Conservation (phyloP, 1,140 invertebrate species). For the Saxidomus purpurata region DNA sequence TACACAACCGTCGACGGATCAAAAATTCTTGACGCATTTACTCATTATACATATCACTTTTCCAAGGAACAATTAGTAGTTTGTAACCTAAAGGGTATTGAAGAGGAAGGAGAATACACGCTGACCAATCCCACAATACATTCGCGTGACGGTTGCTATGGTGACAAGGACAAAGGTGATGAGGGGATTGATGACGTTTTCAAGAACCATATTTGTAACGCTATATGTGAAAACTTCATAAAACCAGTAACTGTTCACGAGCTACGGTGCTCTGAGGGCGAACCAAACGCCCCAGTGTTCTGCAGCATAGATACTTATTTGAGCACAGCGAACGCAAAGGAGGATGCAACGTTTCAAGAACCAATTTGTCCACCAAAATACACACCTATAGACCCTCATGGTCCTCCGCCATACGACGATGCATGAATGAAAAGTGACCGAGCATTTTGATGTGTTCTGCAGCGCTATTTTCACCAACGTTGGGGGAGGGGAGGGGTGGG, state of each 20-base stretch:
- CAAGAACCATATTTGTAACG: conserved; percentile 55
- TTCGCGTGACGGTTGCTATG: conserved; percentile 37
- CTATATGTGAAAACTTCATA: conserved; percentile 41
- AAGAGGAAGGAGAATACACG: conserved; percentile 33
- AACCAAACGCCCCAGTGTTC: background rate
- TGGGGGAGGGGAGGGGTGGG: background rate
- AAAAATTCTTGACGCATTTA: conserved; percentile 43
- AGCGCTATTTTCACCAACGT: background rate
- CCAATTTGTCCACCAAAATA: background rate
- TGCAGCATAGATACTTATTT: background rate
- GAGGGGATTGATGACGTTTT: conserved; percentile 50
- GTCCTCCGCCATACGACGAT: conserved; percentile 30
- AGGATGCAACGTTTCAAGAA: background rate
- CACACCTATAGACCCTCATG: background rate
- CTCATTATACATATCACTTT: conserved; percentile 43
- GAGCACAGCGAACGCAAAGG: conserved; percentile 10
- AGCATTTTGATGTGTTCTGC: background rate
- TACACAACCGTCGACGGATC: background rate
- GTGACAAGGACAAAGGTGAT: conserved; percentile 31
- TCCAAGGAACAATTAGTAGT: conserved; percentile 43
- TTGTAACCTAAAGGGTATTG: conserved; percentile 57
- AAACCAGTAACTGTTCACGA: conserved; percentile 3
- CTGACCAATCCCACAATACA: conserved; percentile 57
- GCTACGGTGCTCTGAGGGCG: background rate
- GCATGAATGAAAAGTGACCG: background rate